Conservation (phyloP, 92 coral and sea anemone genomes). For the Phenganax marumi region DNA sequence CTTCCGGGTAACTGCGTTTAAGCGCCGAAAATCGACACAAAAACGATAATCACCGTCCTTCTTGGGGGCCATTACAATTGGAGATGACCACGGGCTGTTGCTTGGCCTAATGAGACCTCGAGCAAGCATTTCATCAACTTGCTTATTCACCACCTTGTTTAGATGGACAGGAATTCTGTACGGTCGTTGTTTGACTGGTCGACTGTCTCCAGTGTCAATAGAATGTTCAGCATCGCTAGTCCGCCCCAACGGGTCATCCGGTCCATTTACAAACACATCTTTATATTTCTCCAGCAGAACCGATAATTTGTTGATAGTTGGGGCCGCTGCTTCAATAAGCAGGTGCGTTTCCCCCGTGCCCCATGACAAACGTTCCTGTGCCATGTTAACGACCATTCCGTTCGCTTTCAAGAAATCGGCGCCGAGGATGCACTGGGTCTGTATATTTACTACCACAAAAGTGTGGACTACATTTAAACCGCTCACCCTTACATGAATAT, state of each 20-base stretch:
- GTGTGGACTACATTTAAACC: background rate
- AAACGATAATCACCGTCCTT: conserved; percentile 15
- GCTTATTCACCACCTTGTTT: conserved; percentile 10
- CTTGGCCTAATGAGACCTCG: conserved; percentile 1
- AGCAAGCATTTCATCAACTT: background rate
- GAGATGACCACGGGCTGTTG: background rate
- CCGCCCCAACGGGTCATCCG: background rate
- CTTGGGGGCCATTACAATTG: background rate
- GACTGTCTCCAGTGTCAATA: conserved; percentile 15
- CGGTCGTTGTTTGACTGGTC: background rate
- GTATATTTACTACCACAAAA: conserved; percentile 6
- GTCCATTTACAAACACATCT: conserved; percentile 20
- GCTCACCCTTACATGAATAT: background rate
- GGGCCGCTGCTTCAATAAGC: background rate
- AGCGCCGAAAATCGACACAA: conserved; percentile 29
- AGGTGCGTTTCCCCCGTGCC: background rate
- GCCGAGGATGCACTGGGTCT: background rate
- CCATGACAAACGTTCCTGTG: background rate
- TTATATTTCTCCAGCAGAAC: background rate
- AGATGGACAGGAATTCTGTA: background rate
- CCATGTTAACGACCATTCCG: conserved; percentile 17
- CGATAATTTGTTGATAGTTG: background rate
- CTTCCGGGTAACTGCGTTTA: conserved; percentile 19
- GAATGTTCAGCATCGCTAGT: background rate
- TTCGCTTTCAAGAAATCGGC: background rate